Percentiles rank a stretch among this genome's conserved stretches.
Evolutionary conservation across 2,888 invertebrate genomes (phyloP).

Genomic region (Agrochola macilenta): DNA sequence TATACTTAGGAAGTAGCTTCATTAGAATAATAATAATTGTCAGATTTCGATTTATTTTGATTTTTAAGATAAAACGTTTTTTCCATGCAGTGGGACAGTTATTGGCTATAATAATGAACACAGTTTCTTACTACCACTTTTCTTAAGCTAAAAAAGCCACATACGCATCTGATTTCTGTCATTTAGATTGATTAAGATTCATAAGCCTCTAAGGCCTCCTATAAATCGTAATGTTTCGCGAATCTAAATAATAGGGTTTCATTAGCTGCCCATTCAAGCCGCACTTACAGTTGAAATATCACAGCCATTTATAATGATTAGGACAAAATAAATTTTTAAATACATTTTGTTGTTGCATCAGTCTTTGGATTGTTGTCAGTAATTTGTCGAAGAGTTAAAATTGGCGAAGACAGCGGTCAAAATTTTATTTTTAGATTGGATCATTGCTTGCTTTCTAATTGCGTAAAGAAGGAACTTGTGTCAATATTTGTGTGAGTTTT

Average conservation of each 20-base stretch:
- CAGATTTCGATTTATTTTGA: background rate
- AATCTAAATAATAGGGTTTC: constrained; percentile 53
- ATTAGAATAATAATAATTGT: background rate
- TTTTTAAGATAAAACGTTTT: no score
- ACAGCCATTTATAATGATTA: constrained; percentile 58
- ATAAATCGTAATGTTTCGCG: constrained; percentile 56
- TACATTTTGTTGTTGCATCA: constrained; percentile 16
- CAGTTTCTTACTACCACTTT: no score
- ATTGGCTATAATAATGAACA: no score
- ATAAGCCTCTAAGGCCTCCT: constrained; percentile 42
- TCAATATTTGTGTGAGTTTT: background rate
- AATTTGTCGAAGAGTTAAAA: constrained; percentile 39
- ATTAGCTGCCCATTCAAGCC: constrained; percentile 59
- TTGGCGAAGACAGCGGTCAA: background rate
- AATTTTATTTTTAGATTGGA: background rate
- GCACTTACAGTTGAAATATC: constrained; percentile 53
- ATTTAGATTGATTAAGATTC: constrained; percentile 53
- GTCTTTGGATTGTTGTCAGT: constrained; percentile 15
- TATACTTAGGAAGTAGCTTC: no score
- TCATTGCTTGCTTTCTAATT: background rate
- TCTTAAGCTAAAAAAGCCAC: constrained; percentile 2
- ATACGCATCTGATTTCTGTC: constrained; percentile 34
- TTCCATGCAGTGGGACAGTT: no score
- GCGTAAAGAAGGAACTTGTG: background rate
- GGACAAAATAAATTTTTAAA: constrained; percentile 38